Evolutionary conservation across 2,888 invertebrate genomes (phyloP).

Genomic region (Cyaniris semiargus): DNA sequence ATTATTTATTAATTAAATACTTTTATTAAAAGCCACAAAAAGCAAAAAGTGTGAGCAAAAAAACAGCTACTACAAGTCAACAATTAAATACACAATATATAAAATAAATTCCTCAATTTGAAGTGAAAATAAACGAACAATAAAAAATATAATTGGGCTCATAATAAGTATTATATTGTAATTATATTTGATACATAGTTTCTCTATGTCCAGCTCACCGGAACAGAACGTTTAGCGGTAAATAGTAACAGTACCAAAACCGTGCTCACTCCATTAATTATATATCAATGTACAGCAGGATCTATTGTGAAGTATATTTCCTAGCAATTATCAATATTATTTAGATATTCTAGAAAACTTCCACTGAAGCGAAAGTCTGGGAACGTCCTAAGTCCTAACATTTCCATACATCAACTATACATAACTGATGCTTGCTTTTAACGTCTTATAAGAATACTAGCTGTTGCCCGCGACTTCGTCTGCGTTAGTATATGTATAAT

Average conservation of each 20-base stretch:
- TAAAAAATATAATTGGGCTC: not conserved
- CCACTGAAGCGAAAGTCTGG: not conserved
- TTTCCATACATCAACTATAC: not conserved
- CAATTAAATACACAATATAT: not conserved
- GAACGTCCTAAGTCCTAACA: not conserved
- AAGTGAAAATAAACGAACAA: not conserved
- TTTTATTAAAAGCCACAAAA: not conserved
- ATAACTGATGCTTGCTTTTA: not conserved
- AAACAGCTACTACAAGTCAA: not conserved
- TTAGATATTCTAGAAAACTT: not conserved
- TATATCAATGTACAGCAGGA: conserved; percentile 11
- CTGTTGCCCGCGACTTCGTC: too few relatives aligned
- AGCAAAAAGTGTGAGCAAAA: not conserved
- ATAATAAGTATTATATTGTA: conserved; percentile 15
- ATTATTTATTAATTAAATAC: not conserved
- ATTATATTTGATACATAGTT: conserved; percentile 19
- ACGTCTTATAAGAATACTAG: too few relatives aligned
- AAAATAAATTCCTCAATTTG: not conserved
- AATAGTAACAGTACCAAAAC: conserved; percentile 1
- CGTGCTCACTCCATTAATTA: conserved; percentile 9
- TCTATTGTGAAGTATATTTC: not conserved
- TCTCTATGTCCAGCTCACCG: conserved; percentile 8
- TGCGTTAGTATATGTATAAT: too few relatives aligned
- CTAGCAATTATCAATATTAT: not conserved
- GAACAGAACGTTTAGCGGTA: conserved; percentile 21